Evolutionary conservation across 2,113 vertebrate genomes (phyloP).

Genomic region (Meriones unguiculatus): DNA sequence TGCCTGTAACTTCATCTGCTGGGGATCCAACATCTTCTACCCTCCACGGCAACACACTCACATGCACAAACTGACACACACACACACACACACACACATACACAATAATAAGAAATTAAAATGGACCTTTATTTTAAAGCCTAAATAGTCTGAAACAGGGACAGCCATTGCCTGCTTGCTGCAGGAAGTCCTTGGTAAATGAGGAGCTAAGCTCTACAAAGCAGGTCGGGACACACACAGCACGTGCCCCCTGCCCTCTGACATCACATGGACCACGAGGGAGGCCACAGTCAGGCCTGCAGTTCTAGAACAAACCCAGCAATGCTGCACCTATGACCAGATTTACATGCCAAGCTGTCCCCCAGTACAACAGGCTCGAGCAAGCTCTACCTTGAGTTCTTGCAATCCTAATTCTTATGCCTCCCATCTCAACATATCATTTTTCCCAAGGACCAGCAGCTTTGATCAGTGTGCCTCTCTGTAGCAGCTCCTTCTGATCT

Average conservation of each 20-base stretch:
- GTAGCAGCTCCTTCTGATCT: constrained; percentile 22
- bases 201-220: neutral
- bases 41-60: neutral
- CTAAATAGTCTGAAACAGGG: neutral
- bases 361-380: neutral
- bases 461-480: neutral
- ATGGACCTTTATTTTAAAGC: neutral
- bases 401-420: neutral
- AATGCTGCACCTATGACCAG: neutral
- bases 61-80: neutral
- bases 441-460: constrained; percentile 2
- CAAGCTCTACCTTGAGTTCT: neutral
- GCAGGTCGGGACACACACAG: neutral
- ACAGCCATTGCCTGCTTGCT: neutral
- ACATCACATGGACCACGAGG: neutral
- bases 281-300: neutral
- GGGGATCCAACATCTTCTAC: neutral
- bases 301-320: neutral
- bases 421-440: neutral
- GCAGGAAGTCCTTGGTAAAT: neutral
- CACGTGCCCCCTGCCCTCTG: neutral
- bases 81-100: neutral
- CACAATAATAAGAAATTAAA: neutral
- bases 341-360: neutral
- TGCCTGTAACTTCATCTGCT: neutral